phyloP scores from a whole-genome alignment of 2,113 vertebrate species.

The Apus apus region DNA sequence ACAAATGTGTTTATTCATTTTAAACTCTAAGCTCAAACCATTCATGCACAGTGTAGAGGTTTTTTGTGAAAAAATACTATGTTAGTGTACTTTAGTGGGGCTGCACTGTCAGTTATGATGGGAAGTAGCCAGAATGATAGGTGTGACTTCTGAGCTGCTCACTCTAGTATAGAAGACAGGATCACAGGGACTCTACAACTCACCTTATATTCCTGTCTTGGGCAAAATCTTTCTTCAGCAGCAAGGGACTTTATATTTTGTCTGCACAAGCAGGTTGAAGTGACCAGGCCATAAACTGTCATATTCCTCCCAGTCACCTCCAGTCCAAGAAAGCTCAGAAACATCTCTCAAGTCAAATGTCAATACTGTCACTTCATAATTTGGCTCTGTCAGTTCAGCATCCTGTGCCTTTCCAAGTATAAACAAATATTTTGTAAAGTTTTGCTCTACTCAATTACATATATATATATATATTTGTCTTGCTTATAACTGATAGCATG shows the following conservation, averaged over 20 bases:
- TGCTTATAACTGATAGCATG: conserved; percentile 48
- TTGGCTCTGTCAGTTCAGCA: neutral
- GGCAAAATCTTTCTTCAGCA: neutral
- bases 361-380: neutral
- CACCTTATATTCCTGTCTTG: neutral
- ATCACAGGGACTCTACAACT: neutral
- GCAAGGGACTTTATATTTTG: neutral
- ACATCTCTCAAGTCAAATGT: neutral
- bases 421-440: neutral
- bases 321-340: neutral
- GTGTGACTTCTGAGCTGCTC: neutral
- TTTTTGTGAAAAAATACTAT: neutral
- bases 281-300: neutral
- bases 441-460: conserved; percentile 1
- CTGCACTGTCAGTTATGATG: neutral
- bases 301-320: neutral
- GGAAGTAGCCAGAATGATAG: neutral
- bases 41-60: fast-evolving
- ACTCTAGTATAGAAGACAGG: neutral
- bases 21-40: neutral
- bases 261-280: neutral
- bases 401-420: neutral
- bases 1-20: neutral
- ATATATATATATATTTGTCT: neutral
- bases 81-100: neutral